Conservation (phyloP, 1,140 invertebrate genomes). For the Trypoxylus dichotomus region DNA sequence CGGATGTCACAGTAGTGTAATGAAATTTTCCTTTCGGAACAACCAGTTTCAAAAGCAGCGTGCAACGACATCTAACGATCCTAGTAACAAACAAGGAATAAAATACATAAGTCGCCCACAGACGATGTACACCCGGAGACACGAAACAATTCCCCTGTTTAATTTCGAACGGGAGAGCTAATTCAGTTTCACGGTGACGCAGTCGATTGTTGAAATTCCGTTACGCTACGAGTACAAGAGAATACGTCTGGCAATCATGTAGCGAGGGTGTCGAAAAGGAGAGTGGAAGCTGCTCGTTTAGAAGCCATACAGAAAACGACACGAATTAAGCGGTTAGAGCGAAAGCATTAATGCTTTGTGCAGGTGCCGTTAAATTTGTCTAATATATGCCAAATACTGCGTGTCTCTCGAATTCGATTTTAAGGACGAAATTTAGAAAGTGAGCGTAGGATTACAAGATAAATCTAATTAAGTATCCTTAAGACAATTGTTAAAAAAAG, state of each 20-base stretch:
- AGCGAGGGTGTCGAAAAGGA: background rate
- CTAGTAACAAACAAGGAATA: conserved; percentile 8
- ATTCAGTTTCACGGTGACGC: conserved; percentile 6
- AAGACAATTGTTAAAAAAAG: too few relatives aligned
- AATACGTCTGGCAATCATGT: background rate
- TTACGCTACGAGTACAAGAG: background rate
- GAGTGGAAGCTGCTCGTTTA: background rate
- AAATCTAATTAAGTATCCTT: too few relatives aligned
- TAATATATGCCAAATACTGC: too few relatives aligned
- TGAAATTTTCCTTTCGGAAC: conserved; percentile 9
- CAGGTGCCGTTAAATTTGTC: too few relatives aligned
- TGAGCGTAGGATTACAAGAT: too few relatives aligned
- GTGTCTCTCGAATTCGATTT: too few relatives aligned
- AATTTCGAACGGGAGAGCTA: conserved; percentile 13
- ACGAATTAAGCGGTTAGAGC: background rate
- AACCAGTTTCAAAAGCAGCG: background rate
- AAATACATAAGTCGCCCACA: background rate
- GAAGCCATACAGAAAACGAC: background rate
- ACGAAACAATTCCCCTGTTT: conserved; percentile 17
- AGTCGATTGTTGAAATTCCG: conserved; percentile 9
- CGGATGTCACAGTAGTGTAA: background rate
- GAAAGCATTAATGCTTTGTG: too few relatives aligned
- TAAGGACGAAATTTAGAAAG: too few relatives aligned
- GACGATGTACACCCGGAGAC: background rate
- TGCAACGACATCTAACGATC: background rate